Evolutionary conservation across 2,797 vertebrate species (phyloP), one percentile per base, ranked within the genome.

Genomic region (Rallus crepitans): DNA sequence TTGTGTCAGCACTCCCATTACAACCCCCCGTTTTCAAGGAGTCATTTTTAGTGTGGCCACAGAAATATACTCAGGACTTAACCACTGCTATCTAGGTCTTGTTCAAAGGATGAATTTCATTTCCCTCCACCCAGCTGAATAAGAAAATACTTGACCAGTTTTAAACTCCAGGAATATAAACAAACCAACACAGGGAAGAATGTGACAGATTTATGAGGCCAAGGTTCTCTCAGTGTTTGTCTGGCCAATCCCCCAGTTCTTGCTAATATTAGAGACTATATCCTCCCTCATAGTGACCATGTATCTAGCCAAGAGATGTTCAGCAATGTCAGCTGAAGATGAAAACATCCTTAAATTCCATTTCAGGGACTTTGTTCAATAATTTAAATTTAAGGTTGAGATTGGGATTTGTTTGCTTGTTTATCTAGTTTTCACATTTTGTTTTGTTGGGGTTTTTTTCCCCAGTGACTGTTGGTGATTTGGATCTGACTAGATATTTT

Each of bases 1-100:
- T 97, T 96, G 85, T 96, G 96, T 96, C 95, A 96, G 93, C 92
- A 93, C 92, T 96, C 80, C 82, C 69, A 96, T 96, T 95, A 84
- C 91, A 97, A 92, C 55, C 75, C 59, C 69, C 83, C 31, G 1
- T 89, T 97, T 95, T 81, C 90, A 92, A 66, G 82, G 45, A 95
- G 88, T 90, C 64, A 78, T 96, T 97, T 93, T 91, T 76, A 93
- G 80, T 91, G 64, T 63, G 91, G 86, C 75, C 94, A 78, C 37
- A 24, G 88, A 96, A 93, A 92, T 80, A 90, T 23, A 66, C 60
- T 82, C 40, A 84, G 73, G 91, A 90, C 80, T 94, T 87, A 59
- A 42, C 11, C 11, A 7, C 31, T 85, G 81, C 52, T 93, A 69
- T 93, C 55, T 95, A 88, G 65, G 87, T 81, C 92, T 95, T 81